Percentiles rank a stretch among this genome's conserved stretches.
Evolutionary conservation across 2,888 invertebrate genomes (phyloP).

Genomic region (Eucera pruinosa): DNA sequence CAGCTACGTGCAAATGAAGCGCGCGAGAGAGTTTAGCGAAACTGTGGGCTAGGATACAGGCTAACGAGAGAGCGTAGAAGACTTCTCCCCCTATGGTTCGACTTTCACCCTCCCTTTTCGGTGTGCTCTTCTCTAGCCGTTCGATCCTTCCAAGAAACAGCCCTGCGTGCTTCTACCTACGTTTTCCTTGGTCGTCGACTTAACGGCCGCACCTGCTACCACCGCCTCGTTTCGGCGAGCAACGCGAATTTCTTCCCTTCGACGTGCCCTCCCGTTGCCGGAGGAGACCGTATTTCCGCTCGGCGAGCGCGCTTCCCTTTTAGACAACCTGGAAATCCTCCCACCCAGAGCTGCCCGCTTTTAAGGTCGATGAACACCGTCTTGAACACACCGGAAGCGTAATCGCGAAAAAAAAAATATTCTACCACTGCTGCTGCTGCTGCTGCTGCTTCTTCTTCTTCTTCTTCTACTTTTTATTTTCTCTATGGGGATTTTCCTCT

Average conservation of each 20-base stretch:
- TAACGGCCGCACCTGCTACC: slow-evolving; percentile 64
- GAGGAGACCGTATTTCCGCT: slow-evolving; percentile 57
- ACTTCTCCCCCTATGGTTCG: neutral
- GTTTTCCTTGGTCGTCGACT: slow-evolving; percentile 57
- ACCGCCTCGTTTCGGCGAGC: slow-evolving; percentile 51
- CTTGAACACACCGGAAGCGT: slow-evolving; percentile 40
- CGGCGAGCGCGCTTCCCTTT: slow-evolving; percentile 47
- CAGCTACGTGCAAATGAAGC: too few relatives aligned
- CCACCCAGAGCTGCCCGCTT: slow-evolving; percentile 21
- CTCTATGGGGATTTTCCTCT: neutral
- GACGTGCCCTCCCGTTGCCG: slow-evolving; percentile 46
- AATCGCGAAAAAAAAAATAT: slow-evolving; percentile 28
- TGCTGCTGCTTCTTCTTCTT: neutral
- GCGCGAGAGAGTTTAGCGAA: too few relatives aligned
- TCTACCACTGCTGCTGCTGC: neutral
- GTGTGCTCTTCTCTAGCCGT: neutral
- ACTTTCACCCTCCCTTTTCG: neutral
- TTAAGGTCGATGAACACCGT: slow-evolving; percentile 54
- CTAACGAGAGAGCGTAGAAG: neutral
- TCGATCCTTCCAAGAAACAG: slow-evolving; percentile 53
- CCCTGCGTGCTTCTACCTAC: slow-evolving; percentile 39
- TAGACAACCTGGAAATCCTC: slow-evolving; percentile 52
- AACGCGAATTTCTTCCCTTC: slow-evolving; percentile 63
- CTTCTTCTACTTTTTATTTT: neutral
- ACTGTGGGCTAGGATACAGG: too few relatives aligned